Conservation (phyloP, 2,113 vertebrate genomes). For the Collichthys lucidus region DNA sequence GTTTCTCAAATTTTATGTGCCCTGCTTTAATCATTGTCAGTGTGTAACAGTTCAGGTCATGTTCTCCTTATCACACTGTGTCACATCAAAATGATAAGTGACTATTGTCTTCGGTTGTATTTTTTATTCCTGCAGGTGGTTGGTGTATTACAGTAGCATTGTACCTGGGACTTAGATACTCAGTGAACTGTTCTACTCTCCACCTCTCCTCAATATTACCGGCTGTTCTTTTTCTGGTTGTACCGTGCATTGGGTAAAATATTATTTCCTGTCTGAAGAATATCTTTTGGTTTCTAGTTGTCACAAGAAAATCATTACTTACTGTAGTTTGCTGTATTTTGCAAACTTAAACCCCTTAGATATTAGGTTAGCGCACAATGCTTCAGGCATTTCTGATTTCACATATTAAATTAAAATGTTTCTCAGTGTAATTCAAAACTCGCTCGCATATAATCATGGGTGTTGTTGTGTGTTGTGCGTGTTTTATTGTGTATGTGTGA, state of each 20-base stretch:
- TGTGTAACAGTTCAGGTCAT: background rate
- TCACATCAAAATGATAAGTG: constrained; percentile 10
- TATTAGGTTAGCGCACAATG: background rate
- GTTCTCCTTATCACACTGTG: background rate
- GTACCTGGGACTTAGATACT: too few species aligned
- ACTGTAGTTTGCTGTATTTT: background rate
- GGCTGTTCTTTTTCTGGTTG: background rate
- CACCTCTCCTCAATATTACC: background rate
- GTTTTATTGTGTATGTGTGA: background rate
- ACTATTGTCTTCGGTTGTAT: background rate
- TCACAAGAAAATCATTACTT: background rate
- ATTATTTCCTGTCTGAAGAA: background rate
- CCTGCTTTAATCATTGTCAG: background rate
- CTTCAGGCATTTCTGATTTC: background rate
- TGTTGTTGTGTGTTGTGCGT: too few species aligned
- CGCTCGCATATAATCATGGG: background rate
- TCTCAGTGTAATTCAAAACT: background rate
- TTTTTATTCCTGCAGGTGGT: background rate
- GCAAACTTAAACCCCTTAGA: too few species aligned
- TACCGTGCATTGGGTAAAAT: background rate
- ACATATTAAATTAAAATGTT: too few species aligned
- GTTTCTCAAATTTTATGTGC: background rate
- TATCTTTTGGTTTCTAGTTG: background rate
- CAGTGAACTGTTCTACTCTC: background rate
- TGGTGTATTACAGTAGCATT: background rate